Conservation (phyloP, 2,797 vertebrate species). For the Delichon dasypus region DNA sequence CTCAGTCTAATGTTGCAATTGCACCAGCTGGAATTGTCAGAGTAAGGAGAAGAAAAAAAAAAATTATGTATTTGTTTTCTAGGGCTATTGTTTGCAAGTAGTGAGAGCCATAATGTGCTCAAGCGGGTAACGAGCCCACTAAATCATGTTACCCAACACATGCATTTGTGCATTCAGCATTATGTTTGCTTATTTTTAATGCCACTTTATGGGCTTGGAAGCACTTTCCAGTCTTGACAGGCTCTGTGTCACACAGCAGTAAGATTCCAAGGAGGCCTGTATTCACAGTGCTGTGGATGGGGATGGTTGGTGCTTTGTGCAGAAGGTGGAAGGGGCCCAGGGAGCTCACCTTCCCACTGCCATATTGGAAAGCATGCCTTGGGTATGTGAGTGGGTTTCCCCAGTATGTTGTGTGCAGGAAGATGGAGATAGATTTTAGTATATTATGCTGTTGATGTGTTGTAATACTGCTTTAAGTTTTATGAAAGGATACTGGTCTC, state of each 20-base stretch:
- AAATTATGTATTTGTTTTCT: background rate
- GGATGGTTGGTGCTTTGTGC: background rate
- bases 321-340: background rate
- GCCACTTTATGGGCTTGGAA: background rate
- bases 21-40: constrained; percentile 81
- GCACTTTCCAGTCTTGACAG: background rate
- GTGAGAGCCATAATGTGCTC: background rate
- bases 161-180: background rate
- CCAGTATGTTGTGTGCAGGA: background rate
- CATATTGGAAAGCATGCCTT: background rate
- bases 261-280: background rate
- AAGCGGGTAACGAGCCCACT: background rate
- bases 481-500: constrained; percentile 4
- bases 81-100: constrained; percentile 34
- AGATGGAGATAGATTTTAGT: background rate
- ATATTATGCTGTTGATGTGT: background rate
- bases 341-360: background rate
- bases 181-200: background rate
- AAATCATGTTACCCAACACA: background rate
- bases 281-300: background rate
- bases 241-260: background rate
- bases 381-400: background rate
- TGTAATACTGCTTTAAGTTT: constrained; percentile 30
- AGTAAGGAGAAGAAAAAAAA: constrained; percentile 76
- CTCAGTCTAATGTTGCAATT: constrained; percentile 85